Base-by-base conservation (phyloP, 2,113 vertebrate species). In the Eubucco bourcierii region DNA sequence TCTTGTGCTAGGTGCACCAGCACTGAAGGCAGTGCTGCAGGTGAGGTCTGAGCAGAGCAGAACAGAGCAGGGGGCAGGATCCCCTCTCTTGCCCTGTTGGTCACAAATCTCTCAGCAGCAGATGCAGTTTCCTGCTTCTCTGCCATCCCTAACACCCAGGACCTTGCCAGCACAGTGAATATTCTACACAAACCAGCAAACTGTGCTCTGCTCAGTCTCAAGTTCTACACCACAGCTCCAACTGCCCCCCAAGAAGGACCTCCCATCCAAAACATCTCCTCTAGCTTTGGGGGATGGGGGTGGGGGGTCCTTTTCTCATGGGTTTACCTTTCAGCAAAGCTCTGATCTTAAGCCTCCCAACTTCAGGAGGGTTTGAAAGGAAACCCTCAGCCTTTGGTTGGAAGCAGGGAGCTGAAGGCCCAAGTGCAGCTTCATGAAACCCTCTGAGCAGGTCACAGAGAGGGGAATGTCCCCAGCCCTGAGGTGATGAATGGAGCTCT, bases 401-500 rank as follows among this genome's bases (percentile, higher is more conserved):
- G 41, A 44, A 44, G 41, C 24, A 44, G 50, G 55, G 56, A 83
- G 31, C 53, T 29, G 58, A 86, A 85, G 60, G 39, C 17, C 58
- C 17, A 88, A 88, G 31, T 17, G 10, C 72, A 87, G 34, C 46
- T 67, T 44, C 33, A 27, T 44, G 37, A 63, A 73, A 39, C 23
- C 28, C 91, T 73, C 56, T 29, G 68, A 90, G 47, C 56, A 91
- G 60, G 93, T 88, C 85, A 86, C 31, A 63, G 76, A 55, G 33
- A 4, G 37, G 52, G 72, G 44, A 85, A 85, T 2, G 10, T 73
- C 81, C 63, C 46, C 55, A 80, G 82, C n/a, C 17, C 70, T 80
- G 7, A 70, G n/a, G 86, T 90, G 93, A 95, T 94, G 93, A 96
- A 94, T 86, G 88, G 73, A 94, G 76, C n/a, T 71, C 80, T 93